A percentile compares a stretch with the other conserved stretches of the same genome.
Conservation (phyloP, 1,140 invertebrate genomes). For the Rhizoglyphus robini region DNA sequence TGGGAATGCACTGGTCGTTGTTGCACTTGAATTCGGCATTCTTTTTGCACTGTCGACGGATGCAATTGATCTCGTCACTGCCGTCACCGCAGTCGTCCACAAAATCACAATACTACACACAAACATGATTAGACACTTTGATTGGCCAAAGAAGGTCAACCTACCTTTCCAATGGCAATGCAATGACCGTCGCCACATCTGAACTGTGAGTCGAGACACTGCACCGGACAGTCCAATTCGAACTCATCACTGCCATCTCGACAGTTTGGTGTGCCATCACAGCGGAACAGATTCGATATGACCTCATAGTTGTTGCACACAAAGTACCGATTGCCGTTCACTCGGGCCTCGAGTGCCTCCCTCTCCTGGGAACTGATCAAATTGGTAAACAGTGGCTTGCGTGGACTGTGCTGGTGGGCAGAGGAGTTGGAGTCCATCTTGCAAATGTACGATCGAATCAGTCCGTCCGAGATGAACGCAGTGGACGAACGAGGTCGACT, state of each 20-base stretch:
- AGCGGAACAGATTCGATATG: conserved; percentile 27
- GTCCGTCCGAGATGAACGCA: not conserved
- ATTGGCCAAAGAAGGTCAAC: too few relatives aligned
- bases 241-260: conserved; percentile 27
- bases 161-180: conserved; percentile 27
- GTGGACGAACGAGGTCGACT: not conserved
- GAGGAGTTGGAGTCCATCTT: conserved; percentile 24
- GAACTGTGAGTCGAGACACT: conserved; percentile 26
- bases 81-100: conserved; percentile 32
- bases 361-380: conserved; percentile 4
- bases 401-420: not conserved
- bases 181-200: conserved; percentile 30
- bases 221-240: conserved; percentile 8
- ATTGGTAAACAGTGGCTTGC: conserved; percentile 16
- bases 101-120: conserved; percentile 30
- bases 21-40: conserved; percentile 26
- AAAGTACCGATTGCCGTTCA: conserved; percentile 25
- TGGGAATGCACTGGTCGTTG: conserved; percentile 28
- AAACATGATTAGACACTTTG: not conserved
- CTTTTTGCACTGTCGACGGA: conserved; percentile 23
- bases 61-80: conserved; percentile 32
- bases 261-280: conserved; percentile 27
- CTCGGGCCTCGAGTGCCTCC: not conserved
- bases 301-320: conserved; percentile 28
- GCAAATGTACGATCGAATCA: conserved; percentile 27